These are phyloP conservation scores for Philopedon plagiatum DNA, from an alignment of 2,888 invertebrate species.

Conservation along the genomic window DNA sequence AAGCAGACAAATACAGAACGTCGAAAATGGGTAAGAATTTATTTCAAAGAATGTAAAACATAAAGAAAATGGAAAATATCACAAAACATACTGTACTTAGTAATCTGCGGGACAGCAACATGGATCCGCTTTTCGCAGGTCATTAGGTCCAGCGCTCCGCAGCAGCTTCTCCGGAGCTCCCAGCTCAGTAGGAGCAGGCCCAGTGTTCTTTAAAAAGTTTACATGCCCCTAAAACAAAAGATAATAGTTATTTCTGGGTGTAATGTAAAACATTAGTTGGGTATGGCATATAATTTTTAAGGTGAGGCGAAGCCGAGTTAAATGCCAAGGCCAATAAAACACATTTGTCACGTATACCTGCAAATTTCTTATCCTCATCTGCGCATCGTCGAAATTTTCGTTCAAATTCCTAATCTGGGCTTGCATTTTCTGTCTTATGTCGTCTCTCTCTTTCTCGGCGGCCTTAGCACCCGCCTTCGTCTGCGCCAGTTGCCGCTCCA, in stretches of 20 bases:
- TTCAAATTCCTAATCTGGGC: conserved; percentile 77
- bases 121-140: no score
- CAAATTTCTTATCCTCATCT: conserved; percentile 75
- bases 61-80: not conserved
- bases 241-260: not conserved
- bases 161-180: no score
- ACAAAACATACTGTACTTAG: conserved; percentile 34
- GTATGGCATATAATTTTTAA: no score
- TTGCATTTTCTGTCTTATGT: conserved; percentile 80
- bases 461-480: conserved; percentile 76
- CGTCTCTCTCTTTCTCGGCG: conserved; percentile 79
- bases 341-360: no score
- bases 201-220: conserved; percentile 71
- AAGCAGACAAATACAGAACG: no score
- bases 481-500: conserved; percentile 78
- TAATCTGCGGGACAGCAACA: conserved; percentile 61
- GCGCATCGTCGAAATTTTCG: conserved; percentile 79
- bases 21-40: not conserved
- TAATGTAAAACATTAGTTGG: no score
- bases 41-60: not conserved
- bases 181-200: conserved; percentile 50
- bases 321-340: no score
- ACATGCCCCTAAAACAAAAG: conserved; percentile 70
- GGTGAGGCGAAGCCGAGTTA: no score
- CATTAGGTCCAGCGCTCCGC: no score